These are phyloP conservation scores for Pseudochromis fuscus DNA, from an alignment of 2,797 vertebrate genomes.

Conservation along the genomic window DNA sequence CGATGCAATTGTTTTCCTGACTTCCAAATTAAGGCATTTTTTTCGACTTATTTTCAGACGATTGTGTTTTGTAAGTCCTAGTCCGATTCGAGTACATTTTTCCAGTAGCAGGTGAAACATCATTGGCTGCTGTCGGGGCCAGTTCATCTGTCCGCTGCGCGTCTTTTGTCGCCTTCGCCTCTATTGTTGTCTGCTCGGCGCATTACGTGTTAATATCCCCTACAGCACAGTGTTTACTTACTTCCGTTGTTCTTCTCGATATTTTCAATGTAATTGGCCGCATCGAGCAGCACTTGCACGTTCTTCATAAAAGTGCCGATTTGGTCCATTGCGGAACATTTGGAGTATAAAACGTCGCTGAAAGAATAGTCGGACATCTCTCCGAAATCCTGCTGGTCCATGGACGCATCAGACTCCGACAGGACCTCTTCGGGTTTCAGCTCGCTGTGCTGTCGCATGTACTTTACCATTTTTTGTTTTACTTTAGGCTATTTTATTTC, in stretches of 20 bases:
- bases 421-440: slow-evolving; percentile 82
- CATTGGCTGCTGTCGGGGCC: slow-evolving; percentile 48
- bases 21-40: background rate
- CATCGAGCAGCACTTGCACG: slow-evolving; percentile 94
- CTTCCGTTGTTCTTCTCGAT: slow-evolving; percentile 93
- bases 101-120: slow-evolving; percentile 57
- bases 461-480: slow-evolving; percentile 86
- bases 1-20: slow-evolving; percentile 21
- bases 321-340: slow-evolving; percentile 89
- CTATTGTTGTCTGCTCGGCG: slow-evolving; percentile 83
- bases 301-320: slow-evolving; percentile 94
- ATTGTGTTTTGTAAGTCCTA: background rate
- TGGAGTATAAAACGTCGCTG: slow-evolving; percentile 88
- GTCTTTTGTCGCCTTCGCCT: slow-evolving; percentile 82
- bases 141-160: slow-evolving; percentile 70
- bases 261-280: slow-evolving; percentile 92
- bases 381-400: slow-evolving; percentile 82
- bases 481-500: slow-evolving; percentile 12
- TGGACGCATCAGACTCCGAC: slow-evolving; percentile 81
- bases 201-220: slow-evolving; percentile 73
- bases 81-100: slow-evolving; percentile 2
- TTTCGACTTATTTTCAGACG: background rate
- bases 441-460: slow-evolving; percentile 88
- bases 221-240: slow-evolving; percentile 84
- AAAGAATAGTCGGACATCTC: slow-evolving; percentile 89